Evolutionary conservation across 1,140 invertebrate genomes (phyloP).

Genomic region (Leptestheria dahalacensis): DNA sequence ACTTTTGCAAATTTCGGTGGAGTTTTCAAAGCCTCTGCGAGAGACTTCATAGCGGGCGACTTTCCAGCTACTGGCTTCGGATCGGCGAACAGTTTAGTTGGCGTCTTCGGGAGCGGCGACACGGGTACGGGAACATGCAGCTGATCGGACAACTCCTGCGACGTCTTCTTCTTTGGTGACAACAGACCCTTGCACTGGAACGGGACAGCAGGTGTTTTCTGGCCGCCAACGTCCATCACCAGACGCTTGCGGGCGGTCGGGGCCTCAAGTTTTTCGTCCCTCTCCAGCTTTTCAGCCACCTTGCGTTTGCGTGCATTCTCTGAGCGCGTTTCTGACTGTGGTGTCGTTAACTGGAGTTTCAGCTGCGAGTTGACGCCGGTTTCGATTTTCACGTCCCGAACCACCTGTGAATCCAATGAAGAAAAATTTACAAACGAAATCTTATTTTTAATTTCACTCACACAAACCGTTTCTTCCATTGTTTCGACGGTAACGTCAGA

Average conservation of each 20-base stretch:
- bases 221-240: background rate
- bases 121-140: background rate
- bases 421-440: background rate
- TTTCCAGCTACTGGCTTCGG: background rate
- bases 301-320: background rate
- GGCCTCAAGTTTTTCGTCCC: background rate
- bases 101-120: background rate
- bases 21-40: background rate
- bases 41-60: background rate
- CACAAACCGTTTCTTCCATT: background rate
- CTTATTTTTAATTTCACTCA: no score
- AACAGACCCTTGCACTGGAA: conserved; percentile 2
- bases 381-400: background rate
- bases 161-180: background rate
- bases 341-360: background rate
- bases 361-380: background rate
- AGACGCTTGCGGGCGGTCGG: background rate
- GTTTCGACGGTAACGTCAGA: background rate
- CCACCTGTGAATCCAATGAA: background rate
- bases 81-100: background rate
- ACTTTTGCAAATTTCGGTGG: background rate
- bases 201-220: background rate
- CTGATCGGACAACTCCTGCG: background rate
- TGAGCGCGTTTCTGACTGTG: background rate
- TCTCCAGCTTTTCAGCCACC: background rate